phyloP scores from a whole-genome alignment of 2,113 vertebrate species.

The Orycteropus afer region DNA sequence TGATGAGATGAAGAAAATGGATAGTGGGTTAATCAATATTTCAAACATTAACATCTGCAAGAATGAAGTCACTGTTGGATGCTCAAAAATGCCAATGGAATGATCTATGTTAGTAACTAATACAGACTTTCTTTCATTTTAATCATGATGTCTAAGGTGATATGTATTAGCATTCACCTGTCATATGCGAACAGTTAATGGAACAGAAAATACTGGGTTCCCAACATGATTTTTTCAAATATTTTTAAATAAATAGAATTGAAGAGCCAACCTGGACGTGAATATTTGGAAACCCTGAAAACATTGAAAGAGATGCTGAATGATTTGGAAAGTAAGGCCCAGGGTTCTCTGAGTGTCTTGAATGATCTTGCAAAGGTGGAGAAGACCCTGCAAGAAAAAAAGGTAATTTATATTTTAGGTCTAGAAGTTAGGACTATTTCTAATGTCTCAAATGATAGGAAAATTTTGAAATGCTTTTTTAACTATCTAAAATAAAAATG shows the following conservation, averaged over 20 bases:
- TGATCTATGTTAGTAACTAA: background rate
- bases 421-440: background rate
- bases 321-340: conserved; percentile 85
- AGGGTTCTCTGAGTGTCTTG: conserved; percentile 78
- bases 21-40: conserved; percentile 39
- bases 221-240: conserved; percentile 18
- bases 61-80: conserved; percentile 37
- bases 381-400: conserved; percentile 86
- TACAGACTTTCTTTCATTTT: background rate
- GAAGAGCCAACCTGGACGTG: conserved; percentile 80
- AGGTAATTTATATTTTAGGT: conserved; percentile 76
- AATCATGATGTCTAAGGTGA: background rate
- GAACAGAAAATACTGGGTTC: background rate
- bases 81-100: conserved; percentile 1
- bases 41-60: background rate
- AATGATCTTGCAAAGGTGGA: conserved; percentile 86
- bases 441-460: background rate
- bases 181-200: background rate
- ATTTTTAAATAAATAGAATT: conserved; percentile 79
- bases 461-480: conserved; percentile 8
- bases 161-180: background rate
- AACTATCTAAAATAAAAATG: background rate
- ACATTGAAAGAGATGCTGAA: conserved; percentile 75
- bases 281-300: conserved; percentile 83
- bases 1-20: conserved; percentile 50